Evolutionary conservation across 1,140 invertebrate species (phyloP), one percentile per base, ranked within the genome.

Genomic region (Nautilus pompilius): DNA sequence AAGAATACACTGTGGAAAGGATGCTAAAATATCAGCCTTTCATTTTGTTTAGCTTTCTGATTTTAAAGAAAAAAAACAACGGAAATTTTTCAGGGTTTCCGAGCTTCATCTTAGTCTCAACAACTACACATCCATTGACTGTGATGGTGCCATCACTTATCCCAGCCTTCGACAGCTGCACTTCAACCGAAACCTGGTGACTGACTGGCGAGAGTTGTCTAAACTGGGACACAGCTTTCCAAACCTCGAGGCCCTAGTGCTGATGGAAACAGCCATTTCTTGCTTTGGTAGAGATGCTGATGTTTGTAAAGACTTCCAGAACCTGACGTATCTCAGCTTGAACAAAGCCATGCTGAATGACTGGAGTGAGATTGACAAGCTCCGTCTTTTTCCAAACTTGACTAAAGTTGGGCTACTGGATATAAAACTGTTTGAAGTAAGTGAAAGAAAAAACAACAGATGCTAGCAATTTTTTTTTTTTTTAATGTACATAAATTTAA

Each of bases 21-120:
- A n/a, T n/a, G n/a, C 22, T 32, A 2, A 60, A 17, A 41, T 30
- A 54, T n/a, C 34, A 13, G 26, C 36, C 46, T 22, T 59, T 33
- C 57, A 17, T 69, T 57, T 36, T 65, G 17, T 49, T 5, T 3
- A 15, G 5, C 36, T 55, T 64, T 56, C 62, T 60, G 15, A 34
- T 58, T 59, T 55, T 58, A 59, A n/a, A 58, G 48, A 17, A 20
- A 48, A 6, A 63, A 26, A 33, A 63, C 54, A 22, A 68, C 68
- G n/a, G n/a, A n/a, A n/a, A 63, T 66, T 60, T 72, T 77, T 55
- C 68, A 86, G 85, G 77, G 82, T 96, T 17, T 90, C 93, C 84
- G 94, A 97, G 82, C 84, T 97, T 29, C 93, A 96, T 81, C 81
- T 96, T 63, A 95, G 93, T 68, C 84, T 95, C 15, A 85, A 85